Evolutionary conservation across 2,888 invertebrate species (phyloP).

Genomic region (Sturmia bella): DNA sequence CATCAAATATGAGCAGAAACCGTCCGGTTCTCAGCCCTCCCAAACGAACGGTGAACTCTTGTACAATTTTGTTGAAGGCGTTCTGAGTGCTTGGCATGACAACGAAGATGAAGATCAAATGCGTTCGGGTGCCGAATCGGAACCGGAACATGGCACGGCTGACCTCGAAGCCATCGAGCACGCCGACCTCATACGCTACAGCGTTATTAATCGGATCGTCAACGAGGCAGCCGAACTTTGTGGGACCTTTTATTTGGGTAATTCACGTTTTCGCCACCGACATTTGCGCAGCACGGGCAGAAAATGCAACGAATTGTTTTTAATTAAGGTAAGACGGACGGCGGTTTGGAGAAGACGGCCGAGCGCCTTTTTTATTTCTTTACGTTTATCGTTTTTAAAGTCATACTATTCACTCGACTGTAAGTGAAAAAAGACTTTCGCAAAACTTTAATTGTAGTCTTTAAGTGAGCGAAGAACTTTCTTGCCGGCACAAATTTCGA

Average conservation of each 20-base stretch:
- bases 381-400: too few species aligned
- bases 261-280: conserved; percentile 88
- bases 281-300: conserved; percentile 93
- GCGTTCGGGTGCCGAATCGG: conserved; percentile 88
- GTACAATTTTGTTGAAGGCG: conserved; percentile 91
- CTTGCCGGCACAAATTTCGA: too few species aligned
- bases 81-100: conserved; percentile 90
- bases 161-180: conserved; percentile 81
- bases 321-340: conserved; percentile 92
- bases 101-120: conserved; percentile 85
- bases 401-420: too few species aligned
- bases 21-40: conserved; percentile 82
- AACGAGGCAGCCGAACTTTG: conserved; percentile 87
- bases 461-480: too few species aligned
- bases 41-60: conserved; percentile 91
- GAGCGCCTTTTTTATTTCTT: too few species aligned
- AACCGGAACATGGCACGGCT: conserved; percentile 86
- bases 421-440: too few species aligned
- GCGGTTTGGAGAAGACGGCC: too few species aligned
- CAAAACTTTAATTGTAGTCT: too few species aligned
- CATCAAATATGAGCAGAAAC: conserved; percentile 81
- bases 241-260: conserved; percentile 86
- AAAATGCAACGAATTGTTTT: conserved; percentile 93
- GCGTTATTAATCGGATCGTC: conserved; percentile 87
- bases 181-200: conserved; percentile 85